These are phyloP conservation scores for Yponomeuta malinellus DNA, from an alignment of 2,888 invertebrate genomes.

Conservation along the genomic window DNA sequence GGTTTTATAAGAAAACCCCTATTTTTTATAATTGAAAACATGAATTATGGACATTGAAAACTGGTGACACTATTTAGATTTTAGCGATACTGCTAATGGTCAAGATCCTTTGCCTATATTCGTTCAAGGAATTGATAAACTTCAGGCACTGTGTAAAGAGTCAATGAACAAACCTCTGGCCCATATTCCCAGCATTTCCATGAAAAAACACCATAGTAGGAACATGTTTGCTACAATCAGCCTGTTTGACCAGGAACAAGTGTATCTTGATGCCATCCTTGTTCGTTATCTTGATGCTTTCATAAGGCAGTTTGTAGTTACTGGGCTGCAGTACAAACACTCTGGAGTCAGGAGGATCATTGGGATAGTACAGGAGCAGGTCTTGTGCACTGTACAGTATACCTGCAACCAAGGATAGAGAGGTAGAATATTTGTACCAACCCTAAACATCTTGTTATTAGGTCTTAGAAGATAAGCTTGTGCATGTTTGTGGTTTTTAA, in stretches of 20 bases:
- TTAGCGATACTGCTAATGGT: too few relatives aligned
- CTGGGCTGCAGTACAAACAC: conserved; percentile 92
- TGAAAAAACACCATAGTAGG: conserved; percentile 94
- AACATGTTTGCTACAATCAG: conserved; percentile 79
- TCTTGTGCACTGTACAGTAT: conserved; percentile 92
- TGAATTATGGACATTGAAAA: too few relatives aligned
- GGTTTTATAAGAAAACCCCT: too few relatives aligned
- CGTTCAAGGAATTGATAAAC: too few relatives aligned
- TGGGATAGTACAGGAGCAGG: conserved; percentile 90
- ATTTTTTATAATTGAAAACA: too few relatives aligned
- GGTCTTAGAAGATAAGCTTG: too few relatives aligned
- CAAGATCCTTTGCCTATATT: too few relatives aligned
- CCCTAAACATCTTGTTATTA: background rate
- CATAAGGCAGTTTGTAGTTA: conserved; percentile 89
- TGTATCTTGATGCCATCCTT: conserved; percentile 86
- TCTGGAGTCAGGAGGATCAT: conserved; percentile 91
- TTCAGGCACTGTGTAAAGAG: too few relatives aligned
- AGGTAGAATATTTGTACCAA: too few relatives aligned
- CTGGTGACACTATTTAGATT: too few relatives aligned
- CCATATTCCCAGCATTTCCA: conserved; percentile 98
- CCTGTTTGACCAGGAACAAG: conserved; percentile 87
- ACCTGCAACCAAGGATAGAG: conserved; percentile 65
- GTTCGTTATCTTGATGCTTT: conserved; percentile 82
- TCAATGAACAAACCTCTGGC: conserved; percentile 80
- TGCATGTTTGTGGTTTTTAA: too few relatives aligned